phyloP scores from a whole-genome alignment of 1,140 invertebrate genomes.

The Hirudo medicinalis region DNA sequence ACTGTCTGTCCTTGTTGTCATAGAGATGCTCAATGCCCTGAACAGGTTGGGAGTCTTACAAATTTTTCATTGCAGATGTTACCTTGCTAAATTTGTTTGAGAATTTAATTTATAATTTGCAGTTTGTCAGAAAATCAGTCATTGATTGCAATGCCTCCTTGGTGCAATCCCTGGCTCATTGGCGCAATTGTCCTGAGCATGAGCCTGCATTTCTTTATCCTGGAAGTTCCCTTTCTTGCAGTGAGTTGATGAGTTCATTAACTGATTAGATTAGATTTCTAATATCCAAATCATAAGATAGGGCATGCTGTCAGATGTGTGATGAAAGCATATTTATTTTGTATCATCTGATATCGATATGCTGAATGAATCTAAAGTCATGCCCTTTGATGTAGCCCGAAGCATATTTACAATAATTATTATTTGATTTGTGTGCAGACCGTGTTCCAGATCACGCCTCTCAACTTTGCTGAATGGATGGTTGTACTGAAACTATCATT shows the following conservation, averaged over 20 bases:
- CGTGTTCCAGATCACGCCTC: slow-evolving; percentile 93
- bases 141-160: slow-evolving; percentile 91
- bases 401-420: neutral
- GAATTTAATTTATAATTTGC: neutral
- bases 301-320: too few species aligned
- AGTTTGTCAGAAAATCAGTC: slow-evolving; percentile 79
- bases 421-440: slow-evolving; percentile 49
- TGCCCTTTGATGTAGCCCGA: neutral
- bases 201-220: slow-evolving; percentile 97
- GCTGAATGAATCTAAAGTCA: neutral
- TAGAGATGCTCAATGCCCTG: slow-evolving; percentile 42
- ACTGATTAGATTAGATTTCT: too few species aligned
- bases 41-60: slow-evolving; percentile 35
- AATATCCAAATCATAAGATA: too few species aligned
- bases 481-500: slow-evolving; percentile 96
- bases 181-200: slow-evolving; percentile 95
- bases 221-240: slow-evolving; percentile 93
- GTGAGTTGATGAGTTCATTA: slow-evolving; percentile 52
- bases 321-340: too few species aligned
- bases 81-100: too few species aligned
- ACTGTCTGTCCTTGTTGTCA: slow-evolving; percentile 39
- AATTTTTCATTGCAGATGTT: too few species aligned
- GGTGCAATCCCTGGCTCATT: slow-evolving; percentile 92
- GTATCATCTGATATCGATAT: neutral
- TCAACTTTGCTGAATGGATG: slow-evolving; percentile 79